phyloP scores from a whole-genome alignment of 2,888 invertebrate species.

The Agrochola macilenta region DNA sequence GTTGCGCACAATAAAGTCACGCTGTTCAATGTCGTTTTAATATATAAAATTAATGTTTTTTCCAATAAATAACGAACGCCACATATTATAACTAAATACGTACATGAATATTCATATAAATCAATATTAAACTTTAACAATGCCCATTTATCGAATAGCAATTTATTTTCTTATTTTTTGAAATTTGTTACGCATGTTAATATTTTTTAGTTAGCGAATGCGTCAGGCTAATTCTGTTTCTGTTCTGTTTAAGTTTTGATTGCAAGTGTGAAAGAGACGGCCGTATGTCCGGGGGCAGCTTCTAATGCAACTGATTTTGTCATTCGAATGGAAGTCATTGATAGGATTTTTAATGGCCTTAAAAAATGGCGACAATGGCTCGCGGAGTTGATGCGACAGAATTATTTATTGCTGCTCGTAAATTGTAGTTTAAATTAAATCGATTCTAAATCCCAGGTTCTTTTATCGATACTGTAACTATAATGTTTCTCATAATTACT shows the following conservation, averaged over 20 bases:
- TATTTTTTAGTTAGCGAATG: conserved; percentile 77
- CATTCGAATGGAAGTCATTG: conserved; percentile 85
- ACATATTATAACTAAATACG: conserved; percentile 80
- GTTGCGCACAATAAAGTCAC: conserved; percentile 69
- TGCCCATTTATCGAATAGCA: conserved; percentile 86
- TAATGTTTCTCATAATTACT: conserved; percentile 83
- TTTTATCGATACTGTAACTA: conserved; percentile 80
- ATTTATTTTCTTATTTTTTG: conserved; percentile 90
- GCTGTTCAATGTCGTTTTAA: conserved; percentile 75
- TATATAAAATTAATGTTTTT: conserved; percentile 75
- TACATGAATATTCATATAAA: conserved; percentile 90
- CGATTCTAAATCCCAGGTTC: conserved; percentile 83
- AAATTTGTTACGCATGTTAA: conserved; percentile 88
- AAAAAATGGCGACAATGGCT: conserved; percentile 89
- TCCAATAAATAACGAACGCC: conserved; percentile 76
- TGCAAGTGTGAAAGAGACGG: conserved; percentile 78
- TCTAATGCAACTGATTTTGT: conserved; percentile 83
- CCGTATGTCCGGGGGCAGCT: conserved; percentile 69
- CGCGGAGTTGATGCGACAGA: conserved; percentile 81
- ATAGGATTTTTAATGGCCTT: conserved; percentile 89
- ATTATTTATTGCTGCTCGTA: conserved; percentile 88
- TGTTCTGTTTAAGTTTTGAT: conserved; percentile 68
- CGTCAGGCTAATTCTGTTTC: conserved; percentile 75
- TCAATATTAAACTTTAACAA: conserved; percentile 87
- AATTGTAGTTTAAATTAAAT: conserved; percentile 88